phyloP scores from a whole-genome alignment of 2,113 vertebrate species.

The Nestor notabilis region DNA sequence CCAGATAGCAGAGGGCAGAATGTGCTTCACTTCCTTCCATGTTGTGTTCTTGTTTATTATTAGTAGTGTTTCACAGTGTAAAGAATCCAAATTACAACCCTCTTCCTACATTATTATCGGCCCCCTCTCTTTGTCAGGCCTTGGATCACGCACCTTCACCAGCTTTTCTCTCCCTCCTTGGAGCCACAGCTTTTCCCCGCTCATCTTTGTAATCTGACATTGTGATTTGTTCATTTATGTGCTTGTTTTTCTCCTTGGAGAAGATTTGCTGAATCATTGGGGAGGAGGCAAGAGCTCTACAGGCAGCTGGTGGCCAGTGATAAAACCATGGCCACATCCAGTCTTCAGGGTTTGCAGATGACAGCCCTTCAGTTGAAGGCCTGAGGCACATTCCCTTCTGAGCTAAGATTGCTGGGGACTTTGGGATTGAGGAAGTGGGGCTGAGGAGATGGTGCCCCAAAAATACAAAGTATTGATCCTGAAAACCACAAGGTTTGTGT shows the following conservation, averaged over 20 bases:
- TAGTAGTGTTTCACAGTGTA: not conserved
- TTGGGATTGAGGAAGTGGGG: slow-evolving; percentile 18
- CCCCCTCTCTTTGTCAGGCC: not conserved
- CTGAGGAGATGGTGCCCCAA: not conserved
- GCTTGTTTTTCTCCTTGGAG: slow-evolving; percentile 53
- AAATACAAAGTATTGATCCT: not conserved
- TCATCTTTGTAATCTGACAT: slow-evolving; percentile 76
- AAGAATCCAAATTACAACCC: not conserved
- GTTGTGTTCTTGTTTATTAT: not conserved
- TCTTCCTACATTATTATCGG: not conserved
- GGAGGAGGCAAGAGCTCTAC: slow-evolving; percentile 51
- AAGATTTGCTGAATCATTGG: slow-evolving; percentile 80
- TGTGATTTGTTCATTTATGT: slow-evolving; percentile 75
- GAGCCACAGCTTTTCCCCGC: not conserved
- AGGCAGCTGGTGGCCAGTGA: slow-evolving; percentile 72
- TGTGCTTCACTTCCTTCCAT: slow-evolving; percentile 3
- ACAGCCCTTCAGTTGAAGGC: slow-evolving; percentile 17
- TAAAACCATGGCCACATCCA: slow-evolving; percentile 60
- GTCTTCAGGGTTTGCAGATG: slow-evolving; percentile 25
- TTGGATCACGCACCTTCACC: not conserved
- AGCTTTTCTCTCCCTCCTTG: slow-evolving; percentile 42
- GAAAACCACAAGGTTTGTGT: not conserved
- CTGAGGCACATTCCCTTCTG: slow-evolving; percentile 19
- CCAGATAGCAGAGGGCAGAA: not conserved
- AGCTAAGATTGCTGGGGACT: slow-evolving; percentile 64